Conservation (phyloP, 2,113 vertebrate species). For the Clarias gariepinus region DNA sequence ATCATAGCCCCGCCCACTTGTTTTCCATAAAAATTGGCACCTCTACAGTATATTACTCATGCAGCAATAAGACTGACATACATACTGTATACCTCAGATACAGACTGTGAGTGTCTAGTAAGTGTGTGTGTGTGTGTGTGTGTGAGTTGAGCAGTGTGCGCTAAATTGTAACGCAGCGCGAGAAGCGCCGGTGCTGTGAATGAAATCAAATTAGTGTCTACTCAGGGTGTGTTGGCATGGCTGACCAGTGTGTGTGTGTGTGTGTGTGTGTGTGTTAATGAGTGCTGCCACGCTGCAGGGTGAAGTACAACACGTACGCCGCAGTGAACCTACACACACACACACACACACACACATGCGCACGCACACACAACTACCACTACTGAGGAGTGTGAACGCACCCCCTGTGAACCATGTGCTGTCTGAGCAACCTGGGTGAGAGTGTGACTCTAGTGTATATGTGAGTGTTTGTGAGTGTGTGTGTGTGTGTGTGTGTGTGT, state of each 20-base stretch:
- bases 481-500: slow-evolving; percentile 2
- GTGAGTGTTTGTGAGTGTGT: slow-evolving; percentile 33
- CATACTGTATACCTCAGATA: not conserved
- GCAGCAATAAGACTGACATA: not conserved
- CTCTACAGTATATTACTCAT: not conserved
- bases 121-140: slow-evolving; percentile 36
- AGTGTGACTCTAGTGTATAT: slow-evolving; percentile 19
- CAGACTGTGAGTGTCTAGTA: not conserved
- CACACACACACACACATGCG: slow-evolving; percentile 37
- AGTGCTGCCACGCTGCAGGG: slow-evolving; percentile 43
- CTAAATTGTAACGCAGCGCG: slow-evolving; percentile 35
- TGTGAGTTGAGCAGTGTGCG: slow-evolving; percentile 27
- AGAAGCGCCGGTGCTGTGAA: slow-evolving; percentile 34
- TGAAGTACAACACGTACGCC: slow-evolving; percentile 46
- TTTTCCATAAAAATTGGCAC: not conserved
- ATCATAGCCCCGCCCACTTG: not conserved
- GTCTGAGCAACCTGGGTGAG: slow-evolving; percentile 36
- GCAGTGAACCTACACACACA: slow-evolving; percentile 43
- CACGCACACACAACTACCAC: slow-evolving; percentile 22
- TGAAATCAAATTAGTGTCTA: slow-evolving; percentile 55
- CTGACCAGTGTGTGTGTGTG: slow-evolving; percentile 48
- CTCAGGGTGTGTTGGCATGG: slow-evolving; percentile 48
- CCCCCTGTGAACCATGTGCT: slow-evolving; percentile 47
- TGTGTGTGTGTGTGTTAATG: slow-evolving; percentile 46
- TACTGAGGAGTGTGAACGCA: slow-evolving; percentile 46